These are phyloP conservation scores for Notocelia uddmanniana DNA, from an alignment of 2,888 invertebrate genomes.

Conservation along the genomic window DNA sequence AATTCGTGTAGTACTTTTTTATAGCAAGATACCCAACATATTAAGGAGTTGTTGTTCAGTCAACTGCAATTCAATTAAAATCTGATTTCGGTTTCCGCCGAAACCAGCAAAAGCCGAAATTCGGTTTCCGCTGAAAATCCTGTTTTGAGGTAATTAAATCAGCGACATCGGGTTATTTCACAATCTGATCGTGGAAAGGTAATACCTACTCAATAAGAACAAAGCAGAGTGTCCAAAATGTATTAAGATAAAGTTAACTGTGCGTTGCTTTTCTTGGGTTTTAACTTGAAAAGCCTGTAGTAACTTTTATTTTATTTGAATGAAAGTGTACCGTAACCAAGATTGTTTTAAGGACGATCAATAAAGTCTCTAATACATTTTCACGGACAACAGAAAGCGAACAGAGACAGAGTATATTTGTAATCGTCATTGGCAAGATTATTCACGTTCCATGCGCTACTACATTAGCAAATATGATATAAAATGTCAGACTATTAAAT, in stretches of 20 bases:
- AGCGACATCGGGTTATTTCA: too few relatives aligned
- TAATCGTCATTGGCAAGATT: constrained; percentile 54
- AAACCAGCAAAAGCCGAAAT: too few relatives aligned
- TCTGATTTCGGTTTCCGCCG: too few relatives aligned
- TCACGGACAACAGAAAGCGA: constrained; percentile 43
- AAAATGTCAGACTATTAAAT: background rate
- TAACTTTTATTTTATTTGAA: background rate
- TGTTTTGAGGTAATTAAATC: too few relatives aligned
- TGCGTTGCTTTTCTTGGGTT: background rate
- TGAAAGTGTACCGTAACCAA: background rate
- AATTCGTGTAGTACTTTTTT: too few relatives aligned
- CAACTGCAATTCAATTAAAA: too few relatives aligned
- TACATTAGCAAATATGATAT: background rate
- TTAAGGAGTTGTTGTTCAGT: too few relatives aligned
- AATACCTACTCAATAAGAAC: background rate
- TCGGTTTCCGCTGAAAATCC: too few relatives aligned
- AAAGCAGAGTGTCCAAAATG: background rate
- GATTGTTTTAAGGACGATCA: background rate
- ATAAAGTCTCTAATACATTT: constrained; percentile 48
- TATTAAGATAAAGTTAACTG: background rate
- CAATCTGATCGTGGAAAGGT: too few relatives aligned
- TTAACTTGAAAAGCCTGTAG: background rate
- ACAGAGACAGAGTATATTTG: constrained; percentile 45
- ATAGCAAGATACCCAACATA: too few relatives aligned
- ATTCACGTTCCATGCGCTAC: constrained; percentile 42